Base-by-base conservation (phyloP, 1,140 invertebrate genomes). In the Dendroctonus valens region DNA sequence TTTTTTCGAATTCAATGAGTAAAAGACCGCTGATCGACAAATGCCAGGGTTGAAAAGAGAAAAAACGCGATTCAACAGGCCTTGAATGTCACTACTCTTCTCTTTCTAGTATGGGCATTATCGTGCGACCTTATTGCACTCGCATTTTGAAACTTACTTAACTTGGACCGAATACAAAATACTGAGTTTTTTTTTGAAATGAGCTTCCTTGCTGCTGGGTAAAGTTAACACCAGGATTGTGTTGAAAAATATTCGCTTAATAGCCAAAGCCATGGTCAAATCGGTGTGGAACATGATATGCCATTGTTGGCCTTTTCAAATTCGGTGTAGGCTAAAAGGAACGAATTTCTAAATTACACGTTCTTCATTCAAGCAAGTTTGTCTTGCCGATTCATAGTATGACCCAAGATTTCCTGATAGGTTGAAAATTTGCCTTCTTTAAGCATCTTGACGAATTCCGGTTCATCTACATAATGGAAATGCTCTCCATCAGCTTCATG, bases 381-480 rank as follows among this genome's bases (percentile, higher is more conserved):
- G 8, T 48, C 52, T 42, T 69, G 70, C 73, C 49, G 9, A 74
- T 71, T 44, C 74, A 58, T 69, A 75, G 39, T 14, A 65, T 41
- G 68, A 46, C 73, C 73, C 2, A 72, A 60, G 15, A 63, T 44
- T 62, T 74, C 69, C n/a, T 70, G 65, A 7, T 67, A 67, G 3
- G 70, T 65, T 2, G 73, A 41, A 52, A 75, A 74, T 39, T 73
- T 54, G 2, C 72, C 74, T n/a, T 69, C 67, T 41, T 65, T 55
- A 7, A 71, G 12, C 69, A 75, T 68, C 14, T 46, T 39, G 38
- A 58, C 44, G 48, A 75, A 75, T 5, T 57, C 26, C 40, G 68
- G 49, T 6, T 65, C 49, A 7, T 39, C 14, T 15, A 75, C 59
- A 50, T 69, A 72, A 63, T 74, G 66, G 53, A 69, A 75, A n/a